Conservation (phyloP, 2,113 vertebrate genomes). For the Apteryx owenii region DNA sequence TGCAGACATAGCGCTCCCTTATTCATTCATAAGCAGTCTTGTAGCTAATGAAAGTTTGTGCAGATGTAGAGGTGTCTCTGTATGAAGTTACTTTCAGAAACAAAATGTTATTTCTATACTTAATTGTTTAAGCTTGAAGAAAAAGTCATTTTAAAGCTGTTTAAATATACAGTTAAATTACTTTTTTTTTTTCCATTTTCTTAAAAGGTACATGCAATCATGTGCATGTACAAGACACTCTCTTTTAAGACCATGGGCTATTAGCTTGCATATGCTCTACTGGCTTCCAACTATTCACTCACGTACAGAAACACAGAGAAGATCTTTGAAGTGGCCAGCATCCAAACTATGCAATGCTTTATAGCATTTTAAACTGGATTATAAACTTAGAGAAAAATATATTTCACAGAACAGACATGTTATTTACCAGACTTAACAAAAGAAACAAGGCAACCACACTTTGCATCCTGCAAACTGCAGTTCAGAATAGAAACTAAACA, state of each 20-base stretch:
- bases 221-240: rapidly evolving
- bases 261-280: too few species aligned
- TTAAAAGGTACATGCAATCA: background rate
- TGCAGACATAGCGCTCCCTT: background rate
- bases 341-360: background rate
- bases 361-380: background rate
- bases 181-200: background rate
- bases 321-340: background rate
- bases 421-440: background rate
- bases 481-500: background rate
- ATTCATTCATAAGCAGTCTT: background rate
- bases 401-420: background rate
- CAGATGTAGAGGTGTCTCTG: background rate
- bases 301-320: background rate
- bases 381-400: background rate
- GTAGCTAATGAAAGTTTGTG: background rate
- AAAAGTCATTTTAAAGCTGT: background rate
- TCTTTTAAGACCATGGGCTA: background rate
- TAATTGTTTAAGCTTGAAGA: background rate
- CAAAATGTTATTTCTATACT: background rate
- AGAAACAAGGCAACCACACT: background rate
- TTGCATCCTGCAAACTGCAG: background rate
- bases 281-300: too few species aligned
- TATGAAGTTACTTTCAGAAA: background rate
- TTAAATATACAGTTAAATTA: background rate